Evolutionary conservation across 2,113 vertebrate species (phyloP).

Genomic region (Salvator merianae): DNA sequence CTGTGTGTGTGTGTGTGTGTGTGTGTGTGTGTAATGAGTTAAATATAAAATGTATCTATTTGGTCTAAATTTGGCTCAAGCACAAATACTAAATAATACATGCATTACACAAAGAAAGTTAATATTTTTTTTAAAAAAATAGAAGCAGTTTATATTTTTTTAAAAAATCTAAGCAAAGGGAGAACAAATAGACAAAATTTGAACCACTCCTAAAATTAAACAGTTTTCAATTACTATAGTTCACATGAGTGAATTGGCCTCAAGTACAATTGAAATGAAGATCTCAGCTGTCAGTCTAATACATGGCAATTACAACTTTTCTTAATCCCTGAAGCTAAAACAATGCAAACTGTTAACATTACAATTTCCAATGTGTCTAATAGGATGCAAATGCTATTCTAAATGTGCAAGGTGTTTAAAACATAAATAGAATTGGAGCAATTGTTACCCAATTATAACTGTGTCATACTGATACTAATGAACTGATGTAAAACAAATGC

Average conservation of each 20-base stretch:
- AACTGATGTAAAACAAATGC: constrained; percentile 25
- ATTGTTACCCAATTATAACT: constrained; percentile 35
- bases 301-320: background rate
- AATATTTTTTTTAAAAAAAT: too few species aligned
- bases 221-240: background rate
- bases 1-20: too few species aligned
- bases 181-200: background rate
- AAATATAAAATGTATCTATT: background rate
- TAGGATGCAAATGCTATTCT: background rate
- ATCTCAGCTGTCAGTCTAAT: background rate
- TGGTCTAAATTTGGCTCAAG: background rate
- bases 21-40: background rate
- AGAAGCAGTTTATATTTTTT: too few species aligned
- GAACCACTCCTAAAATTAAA: background rate
- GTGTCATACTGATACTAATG: constrained; percentile 22
- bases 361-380: background rate
- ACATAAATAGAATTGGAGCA: constrained; percentile 28
- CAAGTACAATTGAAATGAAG: background rate
- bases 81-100: too few species aligned
- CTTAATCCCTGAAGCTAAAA: background rate
- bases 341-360: constrained; percentile 4
- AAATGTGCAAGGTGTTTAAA: constrained; percentile 30
- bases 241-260: background rate
- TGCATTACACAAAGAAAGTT: too few species aligned
- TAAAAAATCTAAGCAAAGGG: too few species aligned